Evolutionary conservation across 2,888 invertebrate genomes (phyloP), one percentile per base, ranked within the genome.

Genomic region (Nymphalis c-album): DNA sequence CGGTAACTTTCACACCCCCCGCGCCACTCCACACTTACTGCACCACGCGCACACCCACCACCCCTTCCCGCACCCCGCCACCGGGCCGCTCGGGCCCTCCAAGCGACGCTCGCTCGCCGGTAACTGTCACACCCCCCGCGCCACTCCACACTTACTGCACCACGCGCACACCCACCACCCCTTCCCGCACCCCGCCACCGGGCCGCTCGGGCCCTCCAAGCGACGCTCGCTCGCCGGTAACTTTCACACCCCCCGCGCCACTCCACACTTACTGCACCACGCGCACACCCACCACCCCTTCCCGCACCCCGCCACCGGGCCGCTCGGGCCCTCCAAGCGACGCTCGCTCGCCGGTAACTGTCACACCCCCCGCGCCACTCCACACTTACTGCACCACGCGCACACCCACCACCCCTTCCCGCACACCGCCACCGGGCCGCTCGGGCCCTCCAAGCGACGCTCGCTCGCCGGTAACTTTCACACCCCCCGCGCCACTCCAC

Each of bases 321-420:
- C 98, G 0, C 93, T 98, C 18, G 98, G 98, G 0, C 96, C 98
- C n/a, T 97, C 96, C 75, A 98, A 98, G 85, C 95, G 96, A 53
- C 94, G 98, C 69, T 96, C 98, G 84, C 88, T 98, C 18, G 98
- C 98, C 17, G 98, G 95, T 94, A 71, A 8, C 47, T 31, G 13
- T 45, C 20, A 1, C 60, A 16, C 51, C 13, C 45, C 10, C 22
- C n/a, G n/a, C n/a, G n/a, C n/a, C n/a, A n/a, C n/a, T n/a, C n/a
- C n/a, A n/a, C n/a, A n/a, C n/a, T n/a, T n/a, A n/a, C n/a, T 98
- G 16, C 98, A 98, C 87, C 96, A 97, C 84, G 95, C 96, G 79
- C 97, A 98, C 87, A 96, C 97, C 7, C 97, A 97, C 89, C 97
- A 97, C 87, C 97, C 98, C 7, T 96, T 98, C 90, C 98, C 98